Conservation (phyloP, 2,113 vertebrate genomes). For the Trematocara unimaculatum region DNA sequence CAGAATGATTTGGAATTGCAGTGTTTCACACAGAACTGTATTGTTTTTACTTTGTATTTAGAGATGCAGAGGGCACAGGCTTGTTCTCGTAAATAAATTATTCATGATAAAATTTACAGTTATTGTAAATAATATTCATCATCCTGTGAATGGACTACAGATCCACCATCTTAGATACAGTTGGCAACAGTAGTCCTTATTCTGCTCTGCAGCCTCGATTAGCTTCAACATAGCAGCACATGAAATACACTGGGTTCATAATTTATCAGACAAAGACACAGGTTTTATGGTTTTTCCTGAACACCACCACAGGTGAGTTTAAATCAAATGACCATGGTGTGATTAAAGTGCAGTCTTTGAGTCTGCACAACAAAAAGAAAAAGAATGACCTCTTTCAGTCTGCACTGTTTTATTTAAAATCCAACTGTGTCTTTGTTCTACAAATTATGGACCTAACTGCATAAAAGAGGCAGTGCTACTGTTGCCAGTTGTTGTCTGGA, state of each 20-base stretch:
- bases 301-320: neutral
- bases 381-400: neutral
- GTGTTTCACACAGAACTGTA: neutral
- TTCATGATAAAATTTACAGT: neutral
- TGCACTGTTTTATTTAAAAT: neutral
- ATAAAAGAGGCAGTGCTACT: neutral
- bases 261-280: neutral
- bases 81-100: neutral
- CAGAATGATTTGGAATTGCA: fast-evolving
- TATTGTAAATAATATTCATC: neutral
- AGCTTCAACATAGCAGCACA: neutral
- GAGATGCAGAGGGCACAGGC: fast-evolving
- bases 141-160: neutral
- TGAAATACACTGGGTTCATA: neutral
- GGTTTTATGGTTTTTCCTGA: neutral
- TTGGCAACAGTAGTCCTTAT: neutral
- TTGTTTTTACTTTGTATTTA: neutral
- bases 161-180: neutral
- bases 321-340: neutral
- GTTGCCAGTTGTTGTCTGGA: neutral
- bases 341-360: neutral
- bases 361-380: neutral
- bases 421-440: neutral
- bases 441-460: neutral
- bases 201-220: neutral